Base-by-base conservation (phyloP, 2,888 invertebrate genomes). In the Euplagia quadripunctaria region DNA sequence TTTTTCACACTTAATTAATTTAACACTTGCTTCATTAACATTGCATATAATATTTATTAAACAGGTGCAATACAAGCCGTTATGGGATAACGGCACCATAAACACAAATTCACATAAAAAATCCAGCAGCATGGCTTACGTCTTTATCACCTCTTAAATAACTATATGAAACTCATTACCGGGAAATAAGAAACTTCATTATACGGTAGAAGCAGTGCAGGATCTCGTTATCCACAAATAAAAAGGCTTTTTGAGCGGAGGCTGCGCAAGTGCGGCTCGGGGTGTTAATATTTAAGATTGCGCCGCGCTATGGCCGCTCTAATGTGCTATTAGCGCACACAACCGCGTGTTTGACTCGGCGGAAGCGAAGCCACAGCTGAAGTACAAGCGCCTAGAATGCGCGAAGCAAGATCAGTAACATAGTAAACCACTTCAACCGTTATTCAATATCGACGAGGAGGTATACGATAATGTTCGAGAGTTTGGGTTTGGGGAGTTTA, bases 211-310 rank as follows among this genome's bases (percentile, higher is more conserved):
- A 85, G 88, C 86, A 84, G 87, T 87, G 87, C 84, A 85, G 84
- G 86, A 92, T 91, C 91, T 93, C 92, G 91, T 93, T 93, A 92
- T 89, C 88, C 89, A 85, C 90, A 91, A 93, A 93, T 93, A 93
- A 83, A 93, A 92, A 92, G 90, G 90, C 85, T 88, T 91, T 92
- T 92, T 87, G 88, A 87, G 86, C 85, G 82, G 86, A 82, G 89
- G 87, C 87, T 83, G 84, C 85, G 81, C 83, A 81, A 83, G 85
- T 83, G 84, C 77, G 81, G 88, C 86, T 87, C 78, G 75, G 75
- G 85, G 90, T 91, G 91, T 93, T 92, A 94, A 94, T 94, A 94
- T 94, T 93, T 92, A 92, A 93, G 92, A 88, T 88, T 87, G 84
- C 86, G 87, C 87, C 83, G 87, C 85, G 90, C 91, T 91, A 90